Percentiles rank a stretch among this genome's conserved stretches.
Conservation (phyloP, 2,113 vertebrate genomes). For the Microcebus murinus region DNA sequence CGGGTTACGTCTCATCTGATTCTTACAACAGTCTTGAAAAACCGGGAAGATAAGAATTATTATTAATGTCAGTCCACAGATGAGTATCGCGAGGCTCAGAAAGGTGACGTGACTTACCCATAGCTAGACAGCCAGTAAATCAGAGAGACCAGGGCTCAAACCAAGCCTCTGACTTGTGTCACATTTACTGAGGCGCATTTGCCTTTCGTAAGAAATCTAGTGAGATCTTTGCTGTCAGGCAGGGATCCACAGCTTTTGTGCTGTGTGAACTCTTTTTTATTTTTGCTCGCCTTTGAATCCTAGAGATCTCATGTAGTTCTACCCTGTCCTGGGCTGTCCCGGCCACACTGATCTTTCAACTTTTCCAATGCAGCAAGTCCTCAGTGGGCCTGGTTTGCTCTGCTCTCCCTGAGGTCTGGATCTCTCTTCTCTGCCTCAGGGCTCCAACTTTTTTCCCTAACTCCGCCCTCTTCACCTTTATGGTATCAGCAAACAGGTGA, state of each 20-base stretch:
- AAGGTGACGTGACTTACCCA: not conserved
- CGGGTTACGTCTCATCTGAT: not conserved
- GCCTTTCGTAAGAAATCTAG: not conserved
- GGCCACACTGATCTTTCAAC: not conserved
- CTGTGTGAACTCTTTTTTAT: not conserved
- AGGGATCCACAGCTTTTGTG: not conserved
- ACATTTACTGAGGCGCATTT: rapidly evolving
- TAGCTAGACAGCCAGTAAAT: not conserved
- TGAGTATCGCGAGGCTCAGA: not conserved
- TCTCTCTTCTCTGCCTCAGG: not conserved
- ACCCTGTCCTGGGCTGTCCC: not conserved
- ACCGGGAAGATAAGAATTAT: not conserved
- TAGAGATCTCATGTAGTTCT: not conserved
- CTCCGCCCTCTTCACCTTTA: not conserved
- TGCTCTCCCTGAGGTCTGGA: not conserved
- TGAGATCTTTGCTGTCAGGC: not conserved
- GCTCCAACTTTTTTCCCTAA: not conserved
- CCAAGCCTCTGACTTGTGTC: not conserved
- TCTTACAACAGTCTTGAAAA: not conserved
- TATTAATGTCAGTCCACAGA: not conserved
- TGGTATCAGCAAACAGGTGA: not conserved
- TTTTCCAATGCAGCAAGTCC: not conserved
- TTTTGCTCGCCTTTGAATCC: not conserved
- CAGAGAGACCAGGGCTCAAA: not conserved
- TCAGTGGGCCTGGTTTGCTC: not conserved